Evolutionary conservation across 2,113 vertebrate species (phyloP).

Genomic region (Sterrhoptilus dennistouni): DNA sequence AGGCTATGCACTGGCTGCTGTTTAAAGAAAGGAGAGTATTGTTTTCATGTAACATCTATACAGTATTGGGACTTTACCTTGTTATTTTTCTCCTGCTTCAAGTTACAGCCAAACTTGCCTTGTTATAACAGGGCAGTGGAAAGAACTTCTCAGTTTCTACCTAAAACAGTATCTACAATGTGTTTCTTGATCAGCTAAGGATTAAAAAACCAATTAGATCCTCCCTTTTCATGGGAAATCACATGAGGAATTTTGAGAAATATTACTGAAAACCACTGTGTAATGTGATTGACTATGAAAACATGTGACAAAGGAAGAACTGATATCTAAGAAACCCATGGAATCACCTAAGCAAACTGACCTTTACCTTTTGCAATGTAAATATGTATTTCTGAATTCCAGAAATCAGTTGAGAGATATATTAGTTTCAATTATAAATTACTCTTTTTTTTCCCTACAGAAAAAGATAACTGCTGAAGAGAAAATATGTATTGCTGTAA

Average conservation of each 20-base stretch:
- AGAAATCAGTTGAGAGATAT: not conserved
- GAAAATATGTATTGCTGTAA: not conserved
- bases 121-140: constrained; percentile 77
- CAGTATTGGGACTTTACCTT: constrained; percentile 77
- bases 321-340: constrained; percentile 52
- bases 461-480: not conserved
- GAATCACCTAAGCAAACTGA: not conserved
- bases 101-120: constrained; percentile 84
- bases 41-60: constrained; percentile 86
- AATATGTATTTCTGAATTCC: not conserved
- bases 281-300: constrained; percentile 70
- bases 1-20: constrained; percentile 77
- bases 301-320: constrained; percentile 40
- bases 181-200: constrained; percentile 83
- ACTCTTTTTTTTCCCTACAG: not conserved
- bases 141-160: constrained; percentile 87
- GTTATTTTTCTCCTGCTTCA: constrained; percentile 87
- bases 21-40: constrained; percentile 90
- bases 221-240: constrained; percentile 78
- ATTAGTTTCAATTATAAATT: not conserved
- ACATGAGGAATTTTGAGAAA: constrained; percentile 75
- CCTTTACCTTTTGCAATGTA: not conserved
- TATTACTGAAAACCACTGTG: constrained; percentile 75
- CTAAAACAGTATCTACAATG: constrained; percentile 78
- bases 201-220: constrained; percentile 85